Evolutionary conservation across 2,888 invertebrate species (phyloP).

Genomic region (Dichetophora obliterata): DNA sequence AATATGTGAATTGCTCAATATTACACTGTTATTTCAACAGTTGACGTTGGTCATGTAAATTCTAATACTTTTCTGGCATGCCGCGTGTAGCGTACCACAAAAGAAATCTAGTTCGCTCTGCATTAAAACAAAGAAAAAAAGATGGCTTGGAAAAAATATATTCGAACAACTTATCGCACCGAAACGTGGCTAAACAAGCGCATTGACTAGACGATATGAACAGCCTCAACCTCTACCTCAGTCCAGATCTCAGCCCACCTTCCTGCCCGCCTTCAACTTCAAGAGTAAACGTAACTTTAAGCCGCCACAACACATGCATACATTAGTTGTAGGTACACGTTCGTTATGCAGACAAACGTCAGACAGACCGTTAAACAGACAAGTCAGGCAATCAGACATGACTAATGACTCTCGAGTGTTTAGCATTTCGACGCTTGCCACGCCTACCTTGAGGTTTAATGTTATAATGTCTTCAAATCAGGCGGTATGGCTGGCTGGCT

Average conservation of each 20-base stretch:
- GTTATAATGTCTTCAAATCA: background rate
- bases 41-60: too few species aligned
- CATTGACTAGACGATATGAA: background rate
- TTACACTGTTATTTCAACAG: too few species aligned
- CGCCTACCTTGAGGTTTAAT: constrained; percentile 30
- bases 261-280: constrained; percentile 1
- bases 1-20: too few species aligned
- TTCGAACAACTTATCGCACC: constrained; percentile 30
- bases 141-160: background rate
- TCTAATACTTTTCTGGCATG: background rate
- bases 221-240: background rate
- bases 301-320: constrained; percentile 8
- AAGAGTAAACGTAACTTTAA: background rate
- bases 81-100: background rate
- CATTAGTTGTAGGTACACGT: background rate
- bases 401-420: constrained; percentile 37
- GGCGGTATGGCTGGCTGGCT: background rate
- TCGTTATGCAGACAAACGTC: constrained; percentile 7
- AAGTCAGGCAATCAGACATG: constrained; percentile 32
- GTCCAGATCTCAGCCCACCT: background rate
- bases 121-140: background rate
- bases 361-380: constrained; percentile 8
- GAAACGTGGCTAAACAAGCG: constrained; percentile 1
- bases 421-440: constrained; percentile 28
- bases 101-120: background rate